Base-by-base conservation (phyloP, 2,113 vertebrate species). In the Menidia beryllina region DNA sequence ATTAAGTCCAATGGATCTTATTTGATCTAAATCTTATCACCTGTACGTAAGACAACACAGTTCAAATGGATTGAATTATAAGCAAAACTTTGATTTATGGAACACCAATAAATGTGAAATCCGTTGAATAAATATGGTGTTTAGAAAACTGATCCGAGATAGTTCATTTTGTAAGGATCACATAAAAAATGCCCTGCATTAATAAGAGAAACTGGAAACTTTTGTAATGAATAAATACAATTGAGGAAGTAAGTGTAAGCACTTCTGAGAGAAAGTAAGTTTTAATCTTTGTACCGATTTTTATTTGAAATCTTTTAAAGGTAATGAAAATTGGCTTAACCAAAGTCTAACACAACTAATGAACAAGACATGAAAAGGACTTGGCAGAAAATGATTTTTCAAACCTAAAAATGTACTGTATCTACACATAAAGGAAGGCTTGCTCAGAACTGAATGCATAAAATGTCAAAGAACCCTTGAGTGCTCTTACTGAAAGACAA, bases 341-440 rank as follows among this genome's bases (percentile, higher is more conserved):
- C 34, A 36, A 17, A n/a, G n/a, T n/a, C n/a, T n/a, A n/a, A n/a
- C n/a, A n/a, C n/a, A n/a, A n/a, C n/a, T n/a, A n/a, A n/a, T n/a
- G n/a, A n/a, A n/a, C n/a, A n/a, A n/a, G n/a, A n/a, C n/a, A n/a
- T n/a, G n/a, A n/a, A n/a, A n/a, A n/a, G n/a, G n/a, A n/a, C n/a
- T n/a, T n/a, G n/a, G n/a, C n/a, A n/a, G n/a, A n/a, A n/a, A n/a
- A n/a, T n/a, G n/a, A n/a, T n/a, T n/a, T n/a, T n/a, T n/a, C n/a
- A n/a, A n/a, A n/a, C n/a, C n/a, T n/a, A n/a, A n/a, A n/a, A n/a
- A n/a, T n/a, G n/a, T n/a, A 11, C 26, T 26, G 5, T 70, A 30
- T 75, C 39, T 69, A 49, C 38, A 48, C 17, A 26, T 27, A 55
- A 49, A 58, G 34, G 3, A 25, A 52, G n/a, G 5, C 10, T 20